Evolutionary conservation across 2,888 invertebrate species (phyloP), one percentile per base, ranked within the genome.

Genomic region (Sarcophaga rosellei): DNA sequence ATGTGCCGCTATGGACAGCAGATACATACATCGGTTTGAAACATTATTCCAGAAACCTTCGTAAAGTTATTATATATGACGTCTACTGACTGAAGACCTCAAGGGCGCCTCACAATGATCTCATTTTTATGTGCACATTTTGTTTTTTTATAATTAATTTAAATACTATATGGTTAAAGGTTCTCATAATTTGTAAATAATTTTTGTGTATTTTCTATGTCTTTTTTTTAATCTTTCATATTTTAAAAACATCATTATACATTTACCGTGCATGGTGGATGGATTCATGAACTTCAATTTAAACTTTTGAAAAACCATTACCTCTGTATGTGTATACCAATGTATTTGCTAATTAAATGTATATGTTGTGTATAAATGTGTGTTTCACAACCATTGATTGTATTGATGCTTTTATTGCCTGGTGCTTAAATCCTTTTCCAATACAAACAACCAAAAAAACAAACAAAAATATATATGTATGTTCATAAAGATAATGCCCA

Each of bases 401-500:
- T 35, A 75, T 57, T 76, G 63, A 57, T 68, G 69, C 65, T 73
- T 65, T 45, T 23, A 74, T 25, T 84, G 65, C 47, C 69, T 73
- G 59, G 63, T 81, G 69, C 69, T 68, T 81, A 81, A 53, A 69
- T 47, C 61, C 11, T 68, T 68, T 21, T 70, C 20, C 4, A 23
- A 21, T 10, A 10, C 35, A 23, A n/a, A 20, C 23, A 53, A 20
- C 72, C n/a, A 75, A 61, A 66, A 57, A 45, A 68, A 66, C n/a
- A n/a, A n/a, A n/a, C n/a, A 61, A 68, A 62, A 70, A 76, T 57
- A 85, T 63, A 61, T 65, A 21, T n/a, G n/a, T n/a, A n/a, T n/a
- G n/a, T 44, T 63, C 61, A 81, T 73, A 66, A 85, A 93, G 92
- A 92, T 93, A 88, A 91, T 92, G 89, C 91, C 92, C 90, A 92